Evolutionary conservation across 2,113 vertebrate genomes (phyloP).

Genomic region (Calypte anna): DNA sequence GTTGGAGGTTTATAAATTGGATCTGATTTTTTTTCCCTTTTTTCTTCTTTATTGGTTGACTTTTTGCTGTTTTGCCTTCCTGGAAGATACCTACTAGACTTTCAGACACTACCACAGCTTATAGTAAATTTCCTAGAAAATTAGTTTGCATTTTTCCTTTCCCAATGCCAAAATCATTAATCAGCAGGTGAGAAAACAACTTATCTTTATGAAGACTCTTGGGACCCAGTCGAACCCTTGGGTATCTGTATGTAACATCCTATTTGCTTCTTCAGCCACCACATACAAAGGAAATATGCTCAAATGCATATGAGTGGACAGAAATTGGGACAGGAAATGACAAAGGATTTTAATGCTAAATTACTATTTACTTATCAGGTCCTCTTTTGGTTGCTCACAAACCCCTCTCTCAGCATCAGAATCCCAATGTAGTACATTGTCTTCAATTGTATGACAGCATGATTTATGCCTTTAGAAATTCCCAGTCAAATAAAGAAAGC

Average conservation of each 20-base stretch:
- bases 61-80: not conserved
- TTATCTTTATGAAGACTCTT: not conserved
- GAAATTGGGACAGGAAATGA: not conserved
- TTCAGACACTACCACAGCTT: not conserved
- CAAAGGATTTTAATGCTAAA: not conserved
- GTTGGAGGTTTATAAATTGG: not conserved
- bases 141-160: not conserved
- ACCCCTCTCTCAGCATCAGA: not conserved
- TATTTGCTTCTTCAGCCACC: not conserved
- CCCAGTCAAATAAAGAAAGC: not conserved
- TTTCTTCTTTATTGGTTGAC: not conserved
- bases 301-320: not conserved
- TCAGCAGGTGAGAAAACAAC: not conserved
- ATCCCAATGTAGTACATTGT: not conserved
- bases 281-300: not conserved
- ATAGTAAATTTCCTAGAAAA: not conserved
- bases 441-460: not conserved
- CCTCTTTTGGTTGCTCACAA: not conserved
- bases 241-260: not conserved
- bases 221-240: not conserved
- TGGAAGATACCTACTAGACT: not conserved
- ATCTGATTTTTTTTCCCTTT: not conserved
- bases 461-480: not conserved
- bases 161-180: not conserved
- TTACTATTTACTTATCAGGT: not conserved